A percentile compares a stretch with the other conserved stretches of the same genome.
Evolutionary conservation across 2,888 invertebrate species (phyloP).

Genomic region (Macrosoma leucophasiata): DNA sequence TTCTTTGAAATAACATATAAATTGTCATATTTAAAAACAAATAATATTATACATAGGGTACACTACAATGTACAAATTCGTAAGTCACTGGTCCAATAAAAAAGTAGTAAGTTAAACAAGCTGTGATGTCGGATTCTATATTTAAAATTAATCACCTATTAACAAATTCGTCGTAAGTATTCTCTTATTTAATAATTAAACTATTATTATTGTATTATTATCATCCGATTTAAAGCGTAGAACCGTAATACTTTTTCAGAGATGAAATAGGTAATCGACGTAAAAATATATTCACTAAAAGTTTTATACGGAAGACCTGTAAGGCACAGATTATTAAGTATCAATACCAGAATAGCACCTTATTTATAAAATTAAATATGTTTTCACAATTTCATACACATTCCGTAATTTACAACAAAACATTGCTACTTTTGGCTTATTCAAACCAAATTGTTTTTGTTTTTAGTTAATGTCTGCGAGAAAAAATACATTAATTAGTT

Average conservation of each 20-base stretch:
- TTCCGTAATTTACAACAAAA: no score
- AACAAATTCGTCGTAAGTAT: constrained; percentile 37
- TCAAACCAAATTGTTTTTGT: no score
- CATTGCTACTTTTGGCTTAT: no score
- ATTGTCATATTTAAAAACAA: no score
- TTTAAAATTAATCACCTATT: constrained; percentile 35
- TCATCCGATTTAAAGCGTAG: constrained; percentile 65
- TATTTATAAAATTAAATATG: no score
- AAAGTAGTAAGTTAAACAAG: constrained; percentile 42
- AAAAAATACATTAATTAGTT: no score
- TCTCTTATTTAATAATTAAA: constrained; percentile 22
- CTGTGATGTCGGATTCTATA: constrained; percentile 28
- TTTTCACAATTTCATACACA: no score
- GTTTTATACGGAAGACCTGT: constrained; percentile 50
- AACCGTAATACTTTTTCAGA: constrained; percentile 67
- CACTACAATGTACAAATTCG: constrained; percentile 20
- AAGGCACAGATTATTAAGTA: constrained; percentile 46
- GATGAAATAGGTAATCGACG: constrained; percentile 21
- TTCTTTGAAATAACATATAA: no score
- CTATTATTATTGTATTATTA: constrained; percentile 39
- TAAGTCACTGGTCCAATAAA: constrained; percentile 35
- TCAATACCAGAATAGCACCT: constrained; percentile 49
- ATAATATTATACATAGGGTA: no score
- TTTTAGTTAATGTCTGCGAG: no score
- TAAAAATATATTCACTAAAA: constrained; percentile 9